phyloP scores from a whole-genome alignment of 2,113 vertebrate genomes.

The Petrocephalus zakoni region DNA sequence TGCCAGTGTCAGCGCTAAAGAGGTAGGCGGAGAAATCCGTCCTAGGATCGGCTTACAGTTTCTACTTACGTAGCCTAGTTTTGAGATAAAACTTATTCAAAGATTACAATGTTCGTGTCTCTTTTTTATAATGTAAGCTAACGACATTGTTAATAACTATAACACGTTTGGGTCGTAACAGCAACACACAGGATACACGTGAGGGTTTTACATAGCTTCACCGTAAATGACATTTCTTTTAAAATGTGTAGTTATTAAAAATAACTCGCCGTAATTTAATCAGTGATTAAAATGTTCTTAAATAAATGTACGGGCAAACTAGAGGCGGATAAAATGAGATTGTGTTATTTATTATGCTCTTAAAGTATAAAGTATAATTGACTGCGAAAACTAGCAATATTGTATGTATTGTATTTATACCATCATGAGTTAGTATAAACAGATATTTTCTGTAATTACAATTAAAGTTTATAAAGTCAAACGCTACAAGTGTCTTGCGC shows the following conservation, averaged over 20 bases:
- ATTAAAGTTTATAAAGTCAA: neutral
- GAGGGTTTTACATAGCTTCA: neutral
- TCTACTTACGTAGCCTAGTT: neutral
- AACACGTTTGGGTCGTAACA: neutral
- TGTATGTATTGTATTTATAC: neutral
- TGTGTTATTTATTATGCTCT: neutral
- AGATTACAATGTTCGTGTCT: neutral
- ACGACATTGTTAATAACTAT: neutral
- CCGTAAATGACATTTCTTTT: neutral
- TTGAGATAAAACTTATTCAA: neutral
- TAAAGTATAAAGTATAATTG: neutral
- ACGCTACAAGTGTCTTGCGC: neutral
- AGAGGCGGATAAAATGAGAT: neutral
- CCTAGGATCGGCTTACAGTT: neutral
- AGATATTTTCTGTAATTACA: neutral
- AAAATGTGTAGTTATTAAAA: neutral
- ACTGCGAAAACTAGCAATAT: neutral
- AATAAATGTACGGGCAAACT: neutral
- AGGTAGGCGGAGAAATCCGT: constrained; percentile 3
- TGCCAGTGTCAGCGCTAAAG: neutral
- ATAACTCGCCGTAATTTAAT: neutral
- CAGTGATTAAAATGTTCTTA: neutral
- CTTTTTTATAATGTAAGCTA: neutral
- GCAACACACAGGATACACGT: neutral
- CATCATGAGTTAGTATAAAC: neutral